These are phyloP conservation scores for Bungarus multicinctus DNA, from an alignment of 2,113 vertebrate genomes.

Conservation along the genomic window DNA sequence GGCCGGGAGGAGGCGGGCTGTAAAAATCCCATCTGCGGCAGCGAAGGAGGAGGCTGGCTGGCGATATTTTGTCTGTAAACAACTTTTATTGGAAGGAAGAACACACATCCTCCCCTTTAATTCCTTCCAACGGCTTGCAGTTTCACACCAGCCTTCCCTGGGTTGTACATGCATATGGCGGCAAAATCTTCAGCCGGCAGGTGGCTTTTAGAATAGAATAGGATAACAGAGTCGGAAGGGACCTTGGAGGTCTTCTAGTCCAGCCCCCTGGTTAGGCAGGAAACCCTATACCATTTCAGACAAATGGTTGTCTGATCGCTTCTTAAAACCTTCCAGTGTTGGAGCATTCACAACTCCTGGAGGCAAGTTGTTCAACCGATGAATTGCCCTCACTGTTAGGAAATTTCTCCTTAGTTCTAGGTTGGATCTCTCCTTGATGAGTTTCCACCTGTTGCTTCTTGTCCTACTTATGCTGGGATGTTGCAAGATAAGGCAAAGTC, in stretches of 20 bases:
- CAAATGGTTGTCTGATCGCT: too few relatives aligned
- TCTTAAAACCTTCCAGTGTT: too few relatives aligned
- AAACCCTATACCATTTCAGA: not conserved
- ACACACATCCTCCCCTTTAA: not conserved
- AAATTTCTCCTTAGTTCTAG: too few relatives aligned
- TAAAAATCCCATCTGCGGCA: rapidly evolving
- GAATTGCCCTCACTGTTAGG: too few relatives aligned
- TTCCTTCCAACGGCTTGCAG: not conserved
- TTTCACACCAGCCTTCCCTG: not conserved
- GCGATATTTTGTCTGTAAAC: constrained; percentile 2
- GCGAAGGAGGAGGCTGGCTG: not conserved
- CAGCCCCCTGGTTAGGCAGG: not conserved
- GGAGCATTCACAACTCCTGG: too few relatives aligned
- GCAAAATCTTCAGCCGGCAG: not conserved
- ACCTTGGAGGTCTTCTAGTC: not conserved
- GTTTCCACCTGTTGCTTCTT: too few relatives aligned
- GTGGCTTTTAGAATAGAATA: too few relatives aligned
- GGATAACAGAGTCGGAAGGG: not conserved
- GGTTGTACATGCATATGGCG: not conserved
- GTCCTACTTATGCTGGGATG: too few relatives aligned
- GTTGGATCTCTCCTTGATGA: too few relatives aligned
- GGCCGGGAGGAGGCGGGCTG: not conserved
- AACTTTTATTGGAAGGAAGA: not conserved
- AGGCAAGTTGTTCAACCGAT: too few relatives aligned
- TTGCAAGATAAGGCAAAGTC: too few relatives aligned